Evolutionary conservation across 2,797 vertebrate species (phyloP).

Genomic region (Furcifer pardalis): DNA sequence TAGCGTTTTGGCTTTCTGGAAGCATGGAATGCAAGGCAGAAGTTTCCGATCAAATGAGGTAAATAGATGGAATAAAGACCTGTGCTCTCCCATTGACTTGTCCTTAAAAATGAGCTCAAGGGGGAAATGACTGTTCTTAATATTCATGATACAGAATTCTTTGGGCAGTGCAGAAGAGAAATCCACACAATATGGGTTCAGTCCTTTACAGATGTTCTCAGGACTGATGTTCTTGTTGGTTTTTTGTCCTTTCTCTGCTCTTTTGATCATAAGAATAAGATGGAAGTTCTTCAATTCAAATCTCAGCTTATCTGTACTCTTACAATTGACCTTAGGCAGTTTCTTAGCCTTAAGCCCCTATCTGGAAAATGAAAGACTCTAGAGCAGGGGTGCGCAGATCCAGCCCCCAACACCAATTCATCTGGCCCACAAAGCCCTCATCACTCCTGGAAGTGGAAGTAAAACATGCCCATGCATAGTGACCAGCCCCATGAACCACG

Average conservation of each 20-base stretch:
- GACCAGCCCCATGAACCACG: too few relatives aligned
- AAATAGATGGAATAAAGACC: constrained; percentile 49
- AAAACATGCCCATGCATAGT: too few relatives aligned
- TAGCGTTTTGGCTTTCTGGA: constrained; percentile 84
- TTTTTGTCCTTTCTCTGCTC: background rate
- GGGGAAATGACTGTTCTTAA: background rate
- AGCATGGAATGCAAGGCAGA: constrained; percentile 84
- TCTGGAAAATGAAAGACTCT: background rate
- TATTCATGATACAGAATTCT: background rate
- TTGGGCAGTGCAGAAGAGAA: background rate
- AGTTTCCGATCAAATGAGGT: constrained; percentile 86
- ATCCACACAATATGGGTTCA: background rate
- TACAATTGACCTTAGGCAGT: background rate
- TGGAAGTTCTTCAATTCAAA: background rate
- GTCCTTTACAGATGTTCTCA: too few relatives aligned
- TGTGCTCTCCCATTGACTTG: background rate
- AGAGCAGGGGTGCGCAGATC: too few relatives aligned
- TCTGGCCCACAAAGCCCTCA: too few relatives aligned
- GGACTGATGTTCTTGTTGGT: too few relatives aligned
- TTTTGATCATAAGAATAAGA: background rate
- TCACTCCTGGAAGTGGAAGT: too few relatives aligned
- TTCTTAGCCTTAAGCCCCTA: background rate
- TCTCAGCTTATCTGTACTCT: background rate
- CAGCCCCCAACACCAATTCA: too few relatives aligned
- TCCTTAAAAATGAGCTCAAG: constrained; percentile 10